Conservation (phyloP, 92 coral and sea anemone genomes). For the Zoanthus sansibaricus region DNA sequence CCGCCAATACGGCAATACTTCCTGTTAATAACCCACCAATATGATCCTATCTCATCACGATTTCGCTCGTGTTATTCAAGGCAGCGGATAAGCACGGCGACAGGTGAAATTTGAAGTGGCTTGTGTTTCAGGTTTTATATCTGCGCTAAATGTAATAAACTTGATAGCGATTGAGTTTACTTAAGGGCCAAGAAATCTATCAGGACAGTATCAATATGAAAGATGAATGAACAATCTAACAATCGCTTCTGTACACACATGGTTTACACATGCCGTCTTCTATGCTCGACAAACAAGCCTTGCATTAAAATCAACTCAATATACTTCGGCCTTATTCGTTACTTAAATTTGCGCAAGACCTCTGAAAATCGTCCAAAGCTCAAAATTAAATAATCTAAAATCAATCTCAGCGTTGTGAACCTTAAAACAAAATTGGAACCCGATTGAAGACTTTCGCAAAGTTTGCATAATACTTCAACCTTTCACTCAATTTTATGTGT, state of each 20-base stretch:
- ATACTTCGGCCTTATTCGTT: slow-evolving; percentile 22
- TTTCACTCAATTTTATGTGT: slow-evolving; percentile 43
- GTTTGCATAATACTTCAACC: slow-evolving; percentile 22
- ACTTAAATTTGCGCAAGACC: slow-evolving; percentile 7
- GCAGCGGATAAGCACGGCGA: slow-evolving; percentile 31
- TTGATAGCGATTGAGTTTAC: slow-evolving; percentile 44
- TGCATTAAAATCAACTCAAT: slow-evolving; percentile 45
- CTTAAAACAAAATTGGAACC: not conserved
- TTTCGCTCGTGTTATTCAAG: slow-evolving; percentile 1
- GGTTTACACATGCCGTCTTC: slow-evolving; percentile 43
- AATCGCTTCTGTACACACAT: slow-evolving; percentile 49
- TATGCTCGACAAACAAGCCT: slow-evolving; percentile 41
- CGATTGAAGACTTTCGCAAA: slow-evolving; percentile 18
- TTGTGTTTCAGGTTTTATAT: slow-evolving; percentile 42
- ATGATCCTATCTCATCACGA: slow-evolving; percentile 20
- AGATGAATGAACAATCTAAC: slow-evolving; percentile 41
- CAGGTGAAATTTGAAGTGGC: slow-evolving; percentile 51
- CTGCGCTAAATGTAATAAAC: slow-evolving; percentile 49
- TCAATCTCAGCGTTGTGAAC: not conserved
- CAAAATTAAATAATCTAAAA: not conserved
- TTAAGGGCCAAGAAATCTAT: slow-evolving; percentile 44
- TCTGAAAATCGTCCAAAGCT: not conserved
- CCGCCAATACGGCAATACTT: slow-evolving; percentile 34
- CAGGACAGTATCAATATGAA: slow-evolving; percentile 53
- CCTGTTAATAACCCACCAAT: slow-evolving; percentile 48